These are phyloP conservation scores for Selenia dentaria DNA, from an alignment of 2,888 invertebrate genomes.

Conservation along the genomic window DNA sequence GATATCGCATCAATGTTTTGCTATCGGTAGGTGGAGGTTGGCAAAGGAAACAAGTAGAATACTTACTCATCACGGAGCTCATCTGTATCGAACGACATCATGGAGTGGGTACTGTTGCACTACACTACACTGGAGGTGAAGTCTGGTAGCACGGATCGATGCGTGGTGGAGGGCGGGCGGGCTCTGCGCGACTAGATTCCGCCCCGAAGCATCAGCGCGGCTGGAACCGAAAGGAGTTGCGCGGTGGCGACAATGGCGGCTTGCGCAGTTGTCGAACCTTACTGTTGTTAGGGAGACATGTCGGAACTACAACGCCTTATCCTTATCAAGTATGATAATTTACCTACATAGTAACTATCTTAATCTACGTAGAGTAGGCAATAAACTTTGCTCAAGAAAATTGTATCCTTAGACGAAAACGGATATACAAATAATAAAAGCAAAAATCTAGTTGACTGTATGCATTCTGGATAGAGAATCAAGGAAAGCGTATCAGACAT, in stretches of 20 bases:
- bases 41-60: conserved; percentile 25
- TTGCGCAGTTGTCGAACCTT: conserved; percentile 32
- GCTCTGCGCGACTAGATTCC: conserved; percentile 65
- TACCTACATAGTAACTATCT: conserved; percentile 2
- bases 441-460: too few relatives aligned
- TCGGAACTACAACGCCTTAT: conserved; percentile 1
- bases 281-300: conserved; percentile 14
- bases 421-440: too few relatives aligned
- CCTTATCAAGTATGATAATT: conserved; percentile 2
- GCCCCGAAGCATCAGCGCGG: conserved; percentile 58
- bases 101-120: conserved; percentile 36
- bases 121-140: conserved; percentile 46
- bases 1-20: not conserved
- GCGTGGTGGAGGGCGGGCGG: conserved; percentile 50
- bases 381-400: not conserved
- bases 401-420: too few relatives aligned
- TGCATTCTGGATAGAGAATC: too few relatives aligned
- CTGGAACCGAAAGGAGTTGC: conserved; percentile 51
- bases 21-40: not conserved
- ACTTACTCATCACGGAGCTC: conserved; percentile 90
- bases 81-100: conserved; percentile 86
- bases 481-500: too few relatives aligned
- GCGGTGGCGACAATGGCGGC: conserved; percentile 30
- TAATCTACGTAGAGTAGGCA: not conserved
- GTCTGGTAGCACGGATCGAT: conserved; percentile 58